These are phyloP conservation scores for Eurytoma adleriae DNA, from an alignment of 2,888 invertebrate species.

Conservation along the genomic window DNA sequence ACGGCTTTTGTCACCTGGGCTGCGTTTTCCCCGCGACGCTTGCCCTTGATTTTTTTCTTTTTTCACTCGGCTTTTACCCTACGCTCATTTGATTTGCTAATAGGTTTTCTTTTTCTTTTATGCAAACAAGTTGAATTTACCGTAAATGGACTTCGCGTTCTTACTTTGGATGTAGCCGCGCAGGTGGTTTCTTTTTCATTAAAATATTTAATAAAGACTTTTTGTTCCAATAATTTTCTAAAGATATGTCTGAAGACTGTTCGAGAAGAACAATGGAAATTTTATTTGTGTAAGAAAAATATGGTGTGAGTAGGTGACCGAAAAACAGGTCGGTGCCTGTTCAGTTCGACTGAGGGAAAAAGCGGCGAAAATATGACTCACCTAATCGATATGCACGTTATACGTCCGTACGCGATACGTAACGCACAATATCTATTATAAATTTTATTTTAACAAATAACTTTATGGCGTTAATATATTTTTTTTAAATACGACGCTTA, in stretches of 20 bases:
- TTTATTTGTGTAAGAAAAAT: neutral
- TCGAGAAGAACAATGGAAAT: no score
- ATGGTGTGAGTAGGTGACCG: conserved; percentile 6
- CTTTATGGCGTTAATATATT: neutral
- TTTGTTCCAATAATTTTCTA: no score
- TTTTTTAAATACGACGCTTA: neutral
- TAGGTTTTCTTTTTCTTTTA: no score
- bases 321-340: conserved; percentile 17
- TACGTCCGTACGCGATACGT: neutral
- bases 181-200: no score
- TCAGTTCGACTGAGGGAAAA: neutral
- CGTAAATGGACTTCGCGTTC: no score
- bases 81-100: neutral
- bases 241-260: no score
- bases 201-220: no score
- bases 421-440: no score
- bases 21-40: neutral
- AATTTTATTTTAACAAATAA: no score
- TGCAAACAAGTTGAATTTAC: no score
- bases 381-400: conserved; percentile 18
- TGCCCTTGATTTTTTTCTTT: neutral
- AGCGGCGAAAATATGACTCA: conserved; percentile 26
- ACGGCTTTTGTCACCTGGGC: neutral
- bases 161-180: no score
- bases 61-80: no score